Evolutionary conservation across 2,113 vertebrate species (phyloP), one percentile per base, ranked within the genome.

Genomic region (Ceuthmochares aereus): DNA sequence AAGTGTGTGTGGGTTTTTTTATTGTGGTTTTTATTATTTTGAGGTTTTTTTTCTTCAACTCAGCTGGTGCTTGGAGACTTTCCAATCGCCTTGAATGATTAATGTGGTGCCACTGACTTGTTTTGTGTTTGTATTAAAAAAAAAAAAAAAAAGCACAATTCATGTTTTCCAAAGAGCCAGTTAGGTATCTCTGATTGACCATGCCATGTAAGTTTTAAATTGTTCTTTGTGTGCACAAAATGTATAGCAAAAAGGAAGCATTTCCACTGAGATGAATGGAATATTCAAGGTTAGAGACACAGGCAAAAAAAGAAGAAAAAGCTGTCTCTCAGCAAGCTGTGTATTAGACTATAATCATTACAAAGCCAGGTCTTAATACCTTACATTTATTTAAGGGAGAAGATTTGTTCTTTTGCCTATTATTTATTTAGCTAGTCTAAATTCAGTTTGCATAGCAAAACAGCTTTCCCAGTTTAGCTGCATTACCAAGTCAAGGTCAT

Each of bases 41-140:
- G n/a, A n/a, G n/a, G 32, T 14, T 84, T 21, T 66, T 15, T 17
- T 66, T 90, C n/a, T 70, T 47, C 34, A 81, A 60, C 68, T 79
- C 78, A 84, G 90, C 75, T 87, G 49, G 87, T 86, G 47, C 66
- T 94, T 63, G 95, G 82, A 88, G 89, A 30, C 55, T 93, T 97
- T 95, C 90, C 75, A 90, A 79, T 72, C 0, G 6, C 62, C 72
- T 90, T 91, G 60, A 93, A 95, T 96, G 97, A 98, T 97, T 97
- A 96, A 97, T 98, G 95, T 89, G 78, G 80, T 96, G 95, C 84
- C 89, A 96, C 87, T 73, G 92, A 95, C 91, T 93, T 97, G 93
- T 89, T 97, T 94, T 96, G 80, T 84, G 81, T 90, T 97, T 94
- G 45, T 77, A 89, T 93, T 95, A 47, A 75, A 72, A n/a, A 62